phyloP scores from a whole-genome alignment of 1,140 invertebrate species.

The Calliopsis andreniformis region DNA sequence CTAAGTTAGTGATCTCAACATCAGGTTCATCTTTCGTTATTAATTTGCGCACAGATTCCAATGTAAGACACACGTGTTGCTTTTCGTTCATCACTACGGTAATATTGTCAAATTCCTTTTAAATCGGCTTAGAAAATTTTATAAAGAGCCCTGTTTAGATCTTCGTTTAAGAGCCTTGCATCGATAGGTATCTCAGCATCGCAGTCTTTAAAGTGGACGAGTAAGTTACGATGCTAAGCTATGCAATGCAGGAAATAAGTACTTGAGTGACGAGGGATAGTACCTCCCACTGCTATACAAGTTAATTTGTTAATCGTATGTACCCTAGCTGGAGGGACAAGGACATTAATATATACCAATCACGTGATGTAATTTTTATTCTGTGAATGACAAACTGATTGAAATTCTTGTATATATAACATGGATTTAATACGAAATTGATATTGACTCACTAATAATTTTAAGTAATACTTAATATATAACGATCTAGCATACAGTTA shows the following conservation, averaged over 20 bases:
- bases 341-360: constrained; percentile 79
- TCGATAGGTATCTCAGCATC: constrained; percentile 32
- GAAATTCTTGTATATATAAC: constrained; percentile 30
- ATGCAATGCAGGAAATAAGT: constrained; percentile 77
- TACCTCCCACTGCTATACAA: constrained; percentile 67
- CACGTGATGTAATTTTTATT: constrained; percentile 70
- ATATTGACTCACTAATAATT: neutral
- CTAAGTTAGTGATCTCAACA: constrained; percentile 73
- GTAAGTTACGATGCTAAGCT: constrained; percentile 64
- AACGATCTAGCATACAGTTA: neutral
- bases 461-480: neutral
- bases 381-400: constrained; percentile 65
- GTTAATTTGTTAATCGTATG: constrained; percentile 77
- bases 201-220: constrained; percentile 65
- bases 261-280: constrained; percentile 76
- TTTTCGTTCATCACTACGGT: constrained; percentile 32
- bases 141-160: neutral
- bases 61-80: constrained; percentile 64
- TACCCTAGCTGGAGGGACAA: constrained; percentile 75
- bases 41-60: constrained; percentile 76
- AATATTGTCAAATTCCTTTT: neutral
- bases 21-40: constrained; percentile 76
- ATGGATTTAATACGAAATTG: neutral
- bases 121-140: neutral
- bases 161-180: constrained; percentile 11